phyloP scores from a whole-genome alignment of 2,888 invertebrate genomes.

The Drosophila seclusa region DNA sequence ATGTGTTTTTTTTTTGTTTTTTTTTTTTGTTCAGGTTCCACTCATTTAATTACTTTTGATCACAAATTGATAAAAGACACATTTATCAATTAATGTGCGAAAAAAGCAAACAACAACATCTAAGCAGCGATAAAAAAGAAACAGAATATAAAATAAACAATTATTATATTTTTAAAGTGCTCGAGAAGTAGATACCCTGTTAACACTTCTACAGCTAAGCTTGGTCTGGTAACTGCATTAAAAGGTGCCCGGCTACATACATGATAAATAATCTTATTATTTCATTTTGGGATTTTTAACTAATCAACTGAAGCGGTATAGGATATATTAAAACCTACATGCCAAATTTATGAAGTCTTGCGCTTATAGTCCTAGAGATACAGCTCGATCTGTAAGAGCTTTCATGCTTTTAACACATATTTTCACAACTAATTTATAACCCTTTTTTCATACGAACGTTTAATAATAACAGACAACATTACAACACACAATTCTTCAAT shows the following conservation, averaged over 20 bases:
- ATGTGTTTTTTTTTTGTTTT: constrained; percentile 15
- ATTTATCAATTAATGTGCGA: constrained; percentile 79
- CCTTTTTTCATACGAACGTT: background rate
- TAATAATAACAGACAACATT: constrained; percentile 35
- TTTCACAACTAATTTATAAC: background rate
- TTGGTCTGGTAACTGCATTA: background rate
- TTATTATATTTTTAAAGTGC: background rate
- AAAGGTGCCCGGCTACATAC: background rate
- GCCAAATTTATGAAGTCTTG: background rate
- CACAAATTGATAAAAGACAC: constrained; percentile 66
- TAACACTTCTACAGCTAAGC: background rate
- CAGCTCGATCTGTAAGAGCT: background rate
- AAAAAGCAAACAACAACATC: constrained; percentile 49
- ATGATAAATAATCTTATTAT: background rate
- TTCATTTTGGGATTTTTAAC: background rate
- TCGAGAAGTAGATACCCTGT: constrained; percentile 4
- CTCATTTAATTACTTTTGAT: constrained; percentile 72
- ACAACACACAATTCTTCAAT: constrained; percentile 30
- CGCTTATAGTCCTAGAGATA: background rate
- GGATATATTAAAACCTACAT: background rate
- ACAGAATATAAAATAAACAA: constrained; percentile 20
- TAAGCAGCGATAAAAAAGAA: constrained; percentile 29
- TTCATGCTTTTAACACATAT: background rate
- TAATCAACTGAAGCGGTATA: background rate
- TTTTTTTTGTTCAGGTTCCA: constrained; percentile 35